Evolutionary conservation across 1,140 invertebrate species (phyloP), one percentile per base, ranked within the genome.

Genomic region (Portunus trituberculatus): DNA sequence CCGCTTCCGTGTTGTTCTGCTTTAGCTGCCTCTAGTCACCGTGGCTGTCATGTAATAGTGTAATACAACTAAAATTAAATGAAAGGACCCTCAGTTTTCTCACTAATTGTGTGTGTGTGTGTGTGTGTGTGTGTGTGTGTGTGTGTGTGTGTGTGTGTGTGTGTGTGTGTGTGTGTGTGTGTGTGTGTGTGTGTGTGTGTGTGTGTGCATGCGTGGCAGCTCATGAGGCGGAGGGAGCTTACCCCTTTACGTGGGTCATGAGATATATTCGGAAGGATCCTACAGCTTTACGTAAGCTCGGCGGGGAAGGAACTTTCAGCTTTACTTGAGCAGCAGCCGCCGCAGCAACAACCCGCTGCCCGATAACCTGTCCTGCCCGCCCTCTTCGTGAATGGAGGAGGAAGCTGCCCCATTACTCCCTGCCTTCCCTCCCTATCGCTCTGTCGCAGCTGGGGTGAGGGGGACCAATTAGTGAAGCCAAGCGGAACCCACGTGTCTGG

Each of bases 61-160:
- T 14, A 59, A 59, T 59, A 59, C 52, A 4, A 59, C 52, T 59
- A 59, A 0, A 59, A 59, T 14, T 10, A 59, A 59, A 59, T 12
- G 52, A 59, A 10, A 4, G 16, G 0, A 59, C 10, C 16, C 10
- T 59, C 16, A 59, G 10, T 12, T 59, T 59, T 14, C 52, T 0
- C 52, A 10, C 0, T 59, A 59, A 59, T 12, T 90, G 88, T 90
- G 31, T 90, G 88, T 16, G 88, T 90, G 88, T 39, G 6, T 90
- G 88, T 90, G 88, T 90, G 88, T 90, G 88, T 90, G 88, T 90
- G 88, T 90, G 88, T 91, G 90, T 91, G 90, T 91, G 90, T 91
- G 28, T 91, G 45, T 91, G 90, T 52, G 90, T 91, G 90, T 91
- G 90, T 91, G 90, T 91, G 90, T 91, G 59, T 16, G 90, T 76